Conservation (phyloP, 2,888 invertebrate genomes). For the Standfussiana lucernea region DNA sequence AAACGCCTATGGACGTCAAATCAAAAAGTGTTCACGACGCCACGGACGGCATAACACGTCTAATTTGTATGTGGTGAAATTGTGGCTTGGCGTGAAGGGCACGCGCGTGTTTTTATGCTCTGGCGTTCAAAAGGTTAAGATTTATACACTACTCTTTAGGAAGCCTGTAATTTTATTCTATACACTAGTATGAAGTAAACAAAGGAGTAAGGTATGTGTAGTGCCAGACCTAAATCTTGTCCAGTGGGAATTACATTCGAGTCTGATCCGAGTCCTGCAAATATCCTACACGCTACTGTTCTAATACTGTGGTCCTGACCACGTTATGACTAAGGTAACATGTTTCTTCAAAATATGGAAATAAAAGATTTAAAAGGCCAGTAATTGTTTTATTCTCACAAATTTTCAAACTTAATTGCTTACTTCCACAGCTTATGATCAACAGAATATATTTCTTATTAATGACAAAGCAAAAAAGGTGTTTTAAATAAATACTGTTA, state of each 20-base stretch:
- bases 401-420: neutral
- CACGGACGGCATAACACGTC: too few species aligned
- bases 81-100: too few species aligned
- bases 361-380: conserved; percentile 48
- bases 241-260: neutral
- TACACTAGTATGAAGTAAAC: conserved; percentile 17
- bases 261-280: too few species aligned
- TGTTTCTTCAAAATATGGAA: conserved; percentile 39
- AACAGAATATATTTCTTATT: neutral
- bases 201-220: neutral
- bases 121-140: too few species aligned
- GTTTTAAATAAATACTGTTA: too few species aligned
- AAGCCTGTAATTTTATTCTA: conserved; percentile 19
- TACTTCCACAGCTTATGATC: neutral
- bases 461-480: neutral
- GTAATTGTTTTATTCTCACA: conserved; percentile 42
- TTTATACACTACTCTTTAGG: conserved; percentile 15
- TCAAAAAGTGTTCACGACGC: too few species aligned
- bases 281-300: conserved; percentile 25
- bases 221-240: neutral
- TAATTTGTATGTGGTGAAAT: too few species aligned
- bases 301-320: neutral
- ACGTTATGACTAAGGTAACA: conserved; percentile 23
- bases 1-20: too few species aligned
- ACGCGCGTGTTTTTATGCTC: too few species aligned